Percentiles rank a stretch among this genome's conserved stretches.
Conservation (phyloP, 2,113 vertebrate genomes). For the Cinclus cinclus region DNA sequence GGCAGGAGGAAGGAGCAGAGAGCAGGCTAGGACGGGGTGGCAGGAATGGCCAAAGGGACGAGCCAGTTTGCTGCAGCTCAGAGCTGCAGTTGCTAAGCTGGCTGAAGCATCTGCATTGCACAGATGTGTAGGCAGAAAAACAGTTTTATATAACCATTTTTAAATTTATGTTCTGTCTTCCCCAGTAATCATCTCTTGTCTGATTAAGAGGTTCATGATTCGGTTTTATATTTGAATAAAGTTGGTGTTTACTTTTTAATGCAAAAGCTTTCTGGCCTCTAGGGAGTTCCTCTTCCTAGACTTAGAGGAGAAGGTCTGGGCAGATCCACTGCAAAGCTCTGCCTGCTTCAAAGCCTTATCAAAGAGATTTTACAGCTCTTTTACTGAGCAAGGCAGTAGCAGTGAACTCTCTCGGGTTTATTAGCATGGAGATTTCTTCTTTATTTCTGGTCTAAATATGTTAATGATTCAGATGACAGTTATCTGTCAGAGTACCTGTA, state of each 20-base stretch:
- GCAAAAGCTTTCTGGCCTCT: background rate
- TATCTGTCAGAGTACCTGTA: background rate
- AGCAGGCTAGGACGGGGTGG: background rate
- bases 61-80: background rate
- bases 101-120: background rate
- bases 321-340: background rate
- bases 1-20: background rate
- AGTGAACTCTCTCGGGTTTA: background rate
- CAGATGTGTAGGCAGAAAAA: background rate
- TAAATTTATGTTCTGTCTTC: background rate
- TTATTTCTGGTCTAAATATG: background rate
- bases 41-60: background rate
- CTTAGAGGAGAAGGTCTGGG: background rate
- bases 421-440: background rate
- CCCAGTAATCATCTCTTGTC: background rate
- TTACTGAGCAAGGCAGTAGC: background rate
- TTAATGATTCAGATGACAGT: background rate
- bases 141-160: background rate
- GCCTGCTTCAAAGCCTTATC: constrained; percentile 19
- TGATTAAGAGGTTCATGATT: background rate
- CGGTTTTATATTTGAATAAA: background rate
- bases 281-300: background rate
- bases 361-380: background rate
- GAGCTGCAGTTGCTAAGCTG: background rate
- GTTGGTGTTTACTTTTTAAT: background rate